Percentiles rank a stretch among this genome's conserved stretches.
Evolutionary conservation across 2,888 invertebrate genomes (phyloP).

Genomic region (Cybosia mesomella): DNA sequence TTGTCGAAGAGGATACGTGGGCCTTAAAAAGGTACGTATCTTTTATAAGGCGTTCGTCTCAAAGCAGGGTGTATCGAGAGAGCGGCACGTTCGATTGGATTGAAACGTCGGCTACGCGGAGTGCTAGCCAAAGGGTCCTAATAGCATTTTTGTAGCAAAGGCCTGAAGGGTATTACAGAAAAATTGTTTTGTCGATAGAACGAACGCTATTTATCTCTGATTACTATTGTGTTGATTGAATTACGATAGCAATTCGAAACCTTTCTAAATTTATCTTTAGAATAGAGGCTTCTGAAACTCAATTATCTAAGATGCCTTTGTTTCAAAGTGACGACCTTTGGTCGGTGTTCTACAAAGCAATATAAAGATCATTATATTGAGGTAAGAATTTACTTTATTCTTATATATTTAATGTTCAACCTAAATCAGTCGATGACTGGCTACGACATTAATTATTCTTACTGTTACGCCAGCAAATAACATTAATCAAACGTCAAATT

Average conservation of each 20-base stretch:
- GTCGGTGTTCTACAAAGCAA: conserved; percentile 21
- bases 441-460: conserved; percentile 27
- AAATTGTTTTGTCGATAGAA: conserved; percentile 75
- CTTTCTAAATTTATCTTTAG: conserved; percentile 24
- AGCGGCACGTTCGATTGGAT: conserved; percentile 76
- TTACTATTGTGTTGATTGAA: conserved; percentile 74
- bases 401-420: conserved; percentile 11
- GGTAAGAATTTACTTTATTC: conserved; percentile 22
- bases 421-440: conserved; percentile 21
- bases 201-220: conserved; percentile 72
- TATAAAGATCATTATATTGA: conserved; percentile 22
- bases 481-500: conserved; percentile 17
- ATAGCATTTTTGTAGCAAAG: conserved; percentile 76
- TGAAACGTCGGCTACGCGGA: conserved; percentile 71
- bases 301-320: conserved; percentile 31
- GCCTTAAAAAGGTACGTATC: conserved; percentile 66
- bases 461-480: not conserved
- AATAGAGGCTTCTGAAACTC: conserved; percentile 18
- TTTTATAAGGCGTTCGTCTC: conserved; percentile 62
- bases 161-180: conserved; percentile 67
- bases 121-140: conserved; percentile 72
- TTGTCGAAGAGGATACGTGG: conserved; percentile 42
- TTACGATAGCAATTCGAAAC: conserved; percentile 50
- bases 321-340: conserved; percentile 22
- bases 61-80: conserved; percentile 62